phyloP scores from a whole-genome alignment of 2,888 invertebrate genomes.

The Dusona sp. region DNA sequence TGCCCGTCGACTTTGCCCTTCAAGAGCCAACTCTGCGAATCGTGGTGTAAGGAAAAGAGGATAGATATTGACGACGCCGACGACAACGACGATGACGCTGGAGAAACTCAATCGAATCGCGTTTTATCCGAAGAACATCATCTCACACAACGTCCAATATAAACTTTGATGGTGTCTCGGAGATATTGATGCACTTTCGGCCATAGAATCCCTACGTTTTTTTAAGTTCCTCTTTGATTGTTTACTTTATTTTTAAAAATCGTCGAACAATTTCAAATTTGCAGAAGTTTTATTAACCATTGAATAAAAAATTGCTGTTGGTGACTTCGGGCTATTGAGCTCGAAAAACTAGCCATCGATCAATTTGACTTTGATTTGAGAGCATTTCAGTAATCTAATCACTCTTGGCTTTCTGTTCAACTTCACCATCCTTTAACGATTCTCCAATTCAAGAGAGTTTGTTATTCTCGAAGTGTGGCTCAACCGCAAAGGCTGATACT shows the following conservation, averaged over 20 bases:
- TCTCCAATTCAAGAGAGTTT: not conserved
- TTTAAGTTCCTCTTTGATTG: not conserved
- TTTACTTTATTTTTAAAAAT: not conserved
- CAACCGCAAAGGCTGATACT: not conserved
- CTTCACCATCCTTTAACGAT: not conserved
- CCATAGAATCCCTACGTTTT: not conserved
- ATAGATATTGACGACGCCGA: conserved; percentile 58
- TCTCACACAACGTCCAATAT: conserved; percentile 32
- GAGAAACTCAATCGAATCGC: conserved; percentile 51
- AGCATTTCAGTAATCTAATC: not conserved
- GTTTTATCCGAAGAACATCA: conserved; percentile 52
- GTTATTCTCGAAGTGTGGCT: conserved; percentile 11
- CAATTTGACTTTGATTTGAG: not conserved
- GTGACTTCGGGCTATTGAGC: not conserved
- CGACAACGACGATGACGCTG: conserved; percentile 34
- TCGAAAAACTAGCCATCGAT: not conserved
- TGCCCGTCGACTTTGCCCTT: conserved; percentile 60
- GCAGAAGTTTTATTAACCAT: not conserved
- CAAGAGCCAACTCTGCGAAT: conserved; percentile 47
- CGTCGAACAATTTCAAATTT: not conserved
- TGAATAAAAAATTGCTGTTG: not conserved
- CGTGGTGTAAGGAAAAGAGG: conserved; percentile 52
- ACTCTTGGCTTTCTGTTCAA: not conserved
- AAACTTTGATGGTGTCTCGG: conserved; percentile 34
- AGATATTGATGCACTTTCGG: conserved; percentile 39